phyloP scores from a whole-genome alignment of 2,888 invertebrate species.

The Allophyes oxyacanthae region DNA sequence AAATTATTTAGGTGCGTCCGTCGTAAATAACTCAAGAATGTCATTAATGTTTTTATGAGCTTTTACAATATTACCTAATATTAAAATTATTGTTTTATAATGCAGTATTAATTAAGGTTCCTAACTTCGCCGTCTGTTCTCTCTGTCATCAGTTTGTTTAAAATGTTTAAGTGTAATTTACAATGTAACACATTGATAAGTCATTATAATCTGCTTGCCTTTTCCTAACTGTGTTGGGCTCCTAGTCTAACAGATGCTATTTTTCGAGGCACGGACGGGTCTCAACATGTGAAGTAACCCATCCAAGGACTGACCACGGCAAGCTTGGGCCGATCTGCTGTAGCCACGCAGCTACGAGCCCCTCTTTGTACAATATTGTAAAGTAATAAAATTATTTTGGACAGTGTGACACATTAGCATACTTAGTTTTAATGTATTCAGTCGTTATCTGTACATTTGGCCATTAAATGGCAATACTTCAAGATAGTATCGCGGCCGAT shows the following conservation, averaged over 20 bases:
- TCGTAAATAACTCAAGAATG: constrained; percentile 28
- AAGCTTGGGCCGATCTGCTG: no score
- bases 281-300: no score
- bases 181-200: constrained; percentile 15
- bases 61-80: constrained; percentile 44
- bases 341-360: no score
- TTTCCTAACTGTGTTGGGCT: no score
- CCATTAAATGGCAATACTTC: constrained; percentile 49
- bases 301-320: no score
- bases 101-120: no score
- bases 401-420: constrained; percentile 28
- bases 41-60: constrained; percentile 32
- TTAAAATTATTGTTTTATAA: constrained; percentile 1
- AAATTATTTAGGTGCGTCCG: constrained; percentile 31
- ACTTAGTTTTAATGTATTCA: constrained; percentile 35
- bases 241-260: no score
- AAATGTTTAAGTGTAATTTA: constrained; percentile 27
- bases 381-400: constrained; percentile 32
- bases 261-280: no score
- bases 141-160: constrained; percentile 18
- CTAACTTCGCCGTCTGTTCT: not conserved
- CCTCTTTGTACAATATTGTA: no score
- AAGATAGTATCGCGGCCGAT: constrained; percentile 45
- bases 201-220: no score
- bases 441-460: constrained; percentile 39